Base-by-base conservation (phyloP, 23 tunicate species). In the Halocynthia aurantium region DNA sequence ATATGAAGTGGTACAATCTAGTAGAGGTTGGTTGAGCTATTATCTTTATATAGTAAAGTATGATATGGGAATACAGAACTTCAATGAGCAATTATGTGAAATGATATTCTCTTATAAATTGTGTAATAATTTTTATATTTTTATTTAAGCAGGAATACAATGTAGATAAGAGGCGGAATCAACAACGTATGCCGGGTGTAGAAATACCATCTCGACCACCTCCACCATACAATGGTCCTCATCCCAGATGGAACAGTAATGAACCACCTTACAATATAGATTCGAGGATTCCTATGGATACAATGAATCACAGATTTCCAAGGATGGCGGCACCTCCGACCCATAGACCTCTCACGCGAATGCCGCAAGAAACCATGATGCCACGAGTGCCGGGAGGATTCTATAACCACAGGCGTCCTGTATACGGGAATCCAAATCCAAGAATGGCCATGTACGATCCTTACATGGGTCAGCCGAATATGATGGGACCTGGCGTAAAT, bases 361-460 rank as follows among this genome's bases (percentile, higher is more conserved):
- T 74, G 63, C 78, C 78, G 17, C 78, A 74, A 74, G 78, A 74
- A 8, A n/a, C 21, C 72, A 67, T 31, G 22, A 50, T 13, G 72
- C 72, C 72, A n/a, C 62, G 49, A 12, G 56, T 74, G 62, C 78
- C 78, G 1, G 64, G 78, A 54, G 76, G 76, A 10, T 44, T 22
- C 10, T 74, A 74, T 49, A 20, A 53, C 44, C 75, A 53, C 17
- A 31, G 49, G 12, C 20, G 21, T 67, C 72, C 20, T 31, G 12
- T 49, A 11, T 49, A 67, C 20, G 78, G 78, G 55, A 31, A 31
- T 31, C 78, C 55, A 56, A 53, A 74, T 8, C 78, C 62, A 17
- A 62, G 78, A 20, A 55, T 74, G 78, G 54, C 22, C n/a, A 70
- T 70, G 75, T 74, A 74, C 63, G 78, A 74, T 15, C 78, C 78